Percentiles rank a stretch among this genome's conserved stretches.
Conservation (phyloP, 2,113 vertebrate species). For the Etheostoma cragini region DNA sequence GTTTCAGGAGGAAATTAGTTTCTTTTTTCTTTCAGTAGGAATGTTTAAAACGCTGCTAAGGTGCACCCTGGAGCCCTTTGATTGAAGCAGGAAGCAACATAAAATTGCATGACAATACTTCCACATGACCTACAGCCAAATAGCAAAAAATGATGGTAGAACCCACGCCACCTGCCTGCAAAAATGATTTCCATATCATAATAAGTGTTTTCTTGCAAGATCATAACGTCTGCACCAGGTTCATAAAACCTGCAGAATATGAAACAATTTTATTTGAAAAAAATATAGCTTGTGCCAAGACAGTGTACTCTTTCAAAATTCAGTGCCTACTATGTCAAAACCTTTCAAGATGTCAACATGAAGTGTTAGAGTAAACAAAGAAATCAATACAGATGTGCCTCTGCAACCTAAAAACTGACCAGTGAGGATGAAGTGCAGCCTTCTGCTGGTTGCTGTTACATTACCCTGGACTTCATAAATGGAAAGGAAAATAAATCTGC, state of each 20-base stretch:
- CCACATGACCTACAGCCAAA: conserved; percentile 60
- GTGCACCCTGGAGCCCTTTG: conserved; percentile 33
- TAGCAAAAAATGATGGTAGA: conserved; percentile 28
- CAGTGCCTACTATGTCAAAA: neutral
- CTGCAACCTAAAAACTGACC: conserved; percentile 16
- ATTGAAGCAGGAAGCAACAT: conserved; percentile 43
- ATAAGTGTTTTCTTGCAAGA: conserved; percentile 15
- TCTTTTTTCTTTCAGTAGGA: neutral
- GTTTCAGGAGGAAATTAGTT: conserved; percentile 22
- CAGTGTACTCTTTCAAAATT: conserved; percentile 15
- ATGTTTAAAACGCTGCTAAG: conserved; percentile 46
- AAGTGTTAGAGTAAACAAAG: conserved; percentile 11
- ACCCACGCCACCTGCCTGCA: neutral
- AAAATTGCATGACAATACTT: conserved; percentile 71
- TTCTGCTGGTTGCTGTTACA: conserved; percentile 8
- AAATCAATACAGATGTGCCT: conserved; percentile 23
- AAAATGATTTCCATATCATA: neutral
- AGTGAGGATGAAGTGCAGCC: neutral
- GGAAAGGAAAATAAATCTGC: conserved; percentile 17
- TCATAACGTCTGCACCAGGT: neutral
- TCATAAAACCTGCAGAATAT: neutral
- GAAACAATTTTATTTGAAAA: neutral
- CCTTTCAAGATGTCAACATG: neutral
- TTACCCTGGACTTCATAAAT: conserved; percentile 17
- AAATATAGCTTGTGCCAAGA: neutral